Conservation (phyloP, 2,888 invertebrate species). For the Toxonevra muliebris region DNA sequence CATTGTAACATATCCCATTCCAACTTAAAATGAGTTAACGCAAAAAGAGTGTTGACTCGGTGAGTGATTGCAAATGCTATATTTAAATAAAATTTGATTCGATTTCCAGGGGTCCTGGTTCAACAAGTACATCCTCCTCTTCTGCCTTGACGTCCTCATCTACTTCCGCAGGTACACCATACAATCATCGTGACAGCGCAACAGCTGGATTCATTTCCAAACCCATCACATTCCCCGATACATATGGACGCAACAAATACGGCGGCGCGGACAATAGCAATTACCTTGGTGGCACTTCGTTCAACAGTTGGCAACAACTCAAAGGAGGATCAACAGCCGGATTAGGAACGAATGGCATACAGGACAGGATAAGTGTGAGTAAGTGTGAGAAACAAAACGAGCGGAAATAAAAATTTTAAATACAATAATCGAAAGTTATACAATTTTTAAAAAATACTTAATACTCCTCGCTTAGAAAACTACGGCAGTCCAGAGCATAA, state of each 20-base stretch:
- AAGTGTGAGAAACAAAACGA: slow-evolving; percentile 33
- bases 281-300: slow-evolving; percentile 41
- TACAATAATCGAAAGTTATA: no score
- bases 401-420: no score
- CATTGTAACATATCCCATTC: no score
- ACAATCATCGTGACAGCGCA: slow-evolving; percentile 19
- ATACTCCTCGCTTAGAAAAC: slow-evolving; percentile 44
- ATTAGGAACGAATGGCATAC: slow-evolving; percentile 37
- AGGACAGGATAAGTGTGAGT: slow-evolving; percentile 59
- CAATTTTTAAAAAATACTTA: neutral
- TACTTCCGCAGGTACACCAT: neutral
- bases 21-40: no score
- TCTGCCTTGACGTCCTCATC: slow-evolving; percentile 5
- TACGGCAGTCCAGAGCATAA: slow-evolving; percentile 42
- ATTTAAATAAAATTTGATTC: slow-evolving; percentile 1
- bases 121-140: slow-evolving; percentile 30
- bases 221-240: slow-evolving; percentile 41
- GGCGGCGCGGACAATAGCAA: slow-evolving; percentile 38
- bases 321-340: slow-evolving; percentile 33
- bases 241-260: slow-evolving; percentile 35
- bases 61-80: no score
- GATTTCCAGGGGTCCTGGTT: slow-evolving; percentile 47
- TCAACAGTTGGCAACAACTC: slow-evolving; percentile 52
- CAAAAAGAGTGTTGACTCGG: no score
- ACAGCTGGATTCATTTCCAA: slow-evolving; percentile 39